Base-by-base conservation (phyloP, 2,113 vertebrate species). In the Struthidea cinerea region DNA sequence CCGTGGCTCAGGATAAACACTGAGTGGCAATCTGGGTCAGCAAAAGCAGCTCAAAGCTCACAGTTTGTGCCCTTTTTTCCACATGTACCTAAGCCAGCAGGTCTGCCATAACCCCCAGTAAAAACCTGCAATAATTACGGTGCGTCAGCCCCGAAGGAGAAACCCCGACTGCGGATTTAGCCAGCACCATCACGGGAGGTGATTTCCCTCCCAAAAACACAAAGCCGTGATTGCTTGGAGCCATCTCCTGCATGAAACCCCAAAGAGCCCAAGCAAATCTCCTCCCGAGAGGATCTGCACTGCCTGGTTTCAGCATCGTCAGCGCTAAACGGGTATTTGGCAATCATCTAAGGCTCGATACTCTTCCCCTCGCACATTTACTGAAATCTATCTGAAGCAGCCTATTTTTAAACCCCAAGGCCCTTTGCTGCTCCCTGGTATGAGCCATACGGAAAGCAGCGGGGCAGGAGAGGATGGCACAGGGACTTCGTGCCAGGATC, bases 81-180 rank as follows among this genome's bases (percentile, higher is more conserved):
- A 24, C 2, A 7, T 1, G 1, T 16, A 41, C 22, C 8, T 8
- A 3, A 2, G 11, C 20, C 39, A 90, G 39, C 11, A 76, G 42
- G 13, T 12, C 16, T 33, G 47, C 8, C 12, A 9, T 0, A 60
- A 87, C 33, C 18, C 13, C 55, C 1, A 24, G 44, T 11, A 44
- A 55, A 87, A 71, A 2, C 2, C 35, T 16, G 12, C 15, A 28
- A 8, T 41, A 32, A 28, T 60, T 47, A 14, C 3, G 8, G 30
- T 16, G 33, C 0, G 2, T 10, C 68, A 46, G 47, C 8, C 44
- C 28, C 19, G 12, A 13, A n/a, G 22, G 60, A 74, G 35, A 50
- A 35, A 4, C 27, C 22, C 26, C 28, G 46, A 6, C 10, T 7
- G 16, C 20, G 50, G 16, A 13, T 56, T 88, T 44, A 23, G 44